Evolutionary conservation across 2,797 vertebrate species (phyloP), one percentile per base, ranked within the genome.

Genomic region (Zalophus californianus): DNA sequence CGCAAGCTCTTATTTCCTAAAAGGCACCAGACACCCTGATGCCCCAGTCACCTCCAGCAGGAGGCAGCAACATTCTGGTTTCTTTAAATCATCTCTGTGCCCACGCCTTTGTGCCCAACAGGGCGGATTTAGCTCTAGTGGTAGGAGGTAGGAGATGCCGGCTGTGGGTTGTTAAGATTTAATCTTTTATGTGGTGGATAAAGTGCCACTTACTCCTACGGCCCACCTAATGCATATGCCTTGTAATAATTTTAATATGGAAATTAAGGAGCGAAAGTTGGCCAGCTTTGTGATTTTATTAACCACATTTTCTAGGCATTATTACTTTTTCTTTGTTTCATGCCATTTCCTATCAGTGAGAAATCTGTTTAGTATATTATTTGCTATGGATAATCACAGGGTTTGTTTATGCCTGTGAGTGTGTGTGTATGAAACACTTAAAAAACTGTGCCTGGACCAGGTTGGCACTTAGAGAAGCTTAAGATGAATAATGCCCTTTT

Each of bases 271-370:
- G 88, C 68, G 60, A 93, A 97, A 73, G 41, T 54, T 56, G 96
- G 86, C 97, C 58, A 95, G 90, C 15, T 54, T 83, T 58, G 25
- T 98, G 58, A 48, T 98, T 98, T 98, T 98, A 97, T 98, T 98
- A 98, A 97, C 73, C 91, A 78, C 68, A 94, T 90, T 92, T 98
- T 82, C 41, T 77, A 93, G 54, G 66, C 89, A 80, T 94, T 80
- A 92, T 92, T 68, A 92, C 9, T 38, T 97, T 90, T 86, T 90
- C 64, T 98, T 91, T 48, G 92, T 96, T 78, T 86, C 66, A 83
- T 88, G 58, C 62, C 87, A 29, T 97, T 97, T 98, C 96, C 87
- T 96, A 97, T 93, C 78, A 91, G 54, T 38, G 91, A 66, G 54
- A 94, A 84, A n/a, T 87, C 35, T 96, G 91, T 48, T 85, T 48